Evolutionary conservation across 1,140 invertebrate species (phyloP).

Genomic region (Bacillus rossius): DNA sequence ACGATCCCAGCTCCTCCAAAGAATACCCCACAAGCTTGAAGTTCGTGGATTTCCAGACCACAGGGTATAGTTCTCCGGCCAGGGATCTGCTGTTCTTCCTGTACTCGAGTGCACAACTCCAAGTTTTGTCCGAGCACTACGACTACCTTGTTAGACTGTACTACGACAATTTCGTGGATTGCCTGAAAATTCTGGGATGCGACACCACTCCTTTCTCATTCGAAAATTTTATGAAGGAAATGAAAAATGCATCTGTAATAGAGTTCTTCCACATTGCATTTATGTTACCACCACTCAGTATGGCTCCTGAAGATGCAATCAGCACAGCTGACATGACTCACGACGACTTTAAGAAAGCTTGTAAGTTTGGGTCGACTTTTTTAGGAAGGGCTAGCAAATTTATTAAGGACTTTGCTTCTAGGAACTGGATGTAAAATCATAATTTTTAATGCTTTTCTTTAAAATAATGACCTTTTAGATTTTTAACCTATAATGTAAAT

Average conservation of each 20-base stretch:
- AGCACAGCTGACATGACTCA: no score
- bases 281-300: no score
- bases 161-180: constrained; percentile 3
- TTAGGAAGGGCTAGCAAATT: no score
- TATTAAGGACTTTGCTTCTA: no score
- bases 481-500: no score
- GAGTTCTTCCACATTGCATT: no score
- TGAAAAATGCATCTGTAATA: background rate
- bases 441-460: no score
- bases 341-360: no score
- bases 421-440: no score
- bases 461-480: no score
- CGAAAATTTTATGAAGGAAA: background rate
- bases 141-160: constrained; percentile 6
- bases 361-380: no score
- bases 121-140: constrained; percentile 1
- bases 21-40: background rate
- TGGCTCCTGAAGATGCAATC: no score
- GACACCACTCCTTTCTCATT: background rate
- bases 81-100: constrained; percentile 10
- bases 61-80: constrained; percentile 6
- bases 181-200: background rate
- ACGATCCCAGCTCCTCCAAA: background rate
- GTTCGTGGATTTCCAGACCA: constrained; percentile 14
- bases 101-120: background rate